A percentile compares a stretch with the other conserved stretches of the same genome.
phyloP scores from a whole-genome alignment of 2,797 vertebrate genomes.

The Eurystomus glaucurus region DNA sequence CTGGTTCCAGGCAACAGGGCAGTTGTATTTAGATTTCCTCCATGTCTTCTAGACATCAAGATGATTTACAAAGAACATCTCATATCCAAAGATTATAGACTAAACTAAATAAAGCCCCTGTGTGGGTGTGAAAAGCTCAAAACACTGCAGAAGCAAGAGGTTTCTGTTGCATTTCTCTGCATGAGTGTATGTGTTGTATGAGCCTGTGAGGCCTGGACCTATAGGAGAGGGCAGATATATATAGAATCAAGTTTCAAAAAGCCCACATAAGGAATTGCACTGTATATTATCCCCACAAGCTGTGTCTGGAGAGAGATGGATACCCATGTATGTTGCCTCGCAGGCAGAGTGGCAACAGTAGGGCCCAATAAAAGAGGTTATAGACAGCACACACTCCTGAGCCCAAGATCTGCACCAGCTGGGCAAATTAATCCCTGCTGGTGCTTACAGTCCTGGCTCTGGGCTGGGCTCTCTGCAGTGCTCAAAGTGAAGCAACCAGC shows the following conservation, averaged over 20 bases:
- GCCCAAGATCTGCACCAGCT: neutral
- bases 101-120: constrained; percentile 38
- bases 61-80: constrained; percentile 18
- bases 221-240: neutral
- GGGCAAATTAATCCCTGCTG: neutral
- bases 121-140: constrained; percentile 3
- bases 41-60: neutral
- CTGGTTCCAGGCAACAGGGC: neutral
- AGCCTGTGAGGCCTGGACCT: neutral
- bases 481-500: neutral
- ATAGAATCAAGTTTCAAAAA: neutral
- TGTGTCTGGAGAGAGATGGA: neutral
- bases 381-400: neutral
- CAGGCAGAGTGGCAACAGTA: neutral
- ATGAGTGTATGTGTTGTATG: neutral
- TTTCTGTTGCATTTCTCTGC: constrained; percentile 18
- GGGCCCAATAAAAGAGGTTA: neutral
- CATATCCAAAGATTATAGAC: constrained; percentile 25
- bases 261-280: neutral
- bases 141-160: neutral
- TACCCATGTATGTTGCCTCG: neutral
- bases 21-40: neutral
- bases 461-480: fast-evolving
- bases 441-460: fast-evolving
- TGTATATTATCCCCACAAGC: neutral